phyloP scores from a whole-genome alignment of 2,888 invertebrate species.

The Metopia argyrocephala region DNA sequence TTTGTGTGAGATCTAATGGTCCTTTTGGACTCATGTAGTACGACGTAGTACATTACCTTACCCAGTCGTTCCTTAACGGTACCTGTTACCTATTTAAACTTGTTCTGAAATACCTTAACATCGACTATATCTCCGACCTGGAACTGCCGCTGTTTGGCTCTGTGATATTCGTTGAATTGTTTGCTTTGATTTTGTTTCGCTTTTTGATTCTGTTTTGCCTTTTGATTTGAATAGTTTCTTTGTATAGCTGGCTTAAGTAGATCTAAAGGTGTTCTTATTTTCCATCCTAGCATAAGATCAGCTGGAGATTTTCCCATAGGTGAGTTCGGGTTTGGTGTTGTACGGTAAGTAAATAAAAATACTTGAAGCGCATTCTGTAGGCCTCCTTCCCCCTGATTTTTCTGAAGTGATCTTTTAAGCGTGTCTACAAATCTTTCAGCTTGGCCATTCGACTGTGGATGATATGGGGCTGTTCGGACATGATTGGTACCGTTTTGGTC shows the following conservation, averaged over 20 bases:
- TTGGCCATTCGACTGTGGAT: too few relatives aligned
- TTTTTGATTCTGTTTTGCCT: background rate
- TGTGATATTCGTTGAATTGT: background rate
- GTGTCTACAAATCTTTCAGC: background rate
- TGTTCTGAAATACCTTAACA: background rate
- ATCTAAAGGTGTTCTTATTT: slow-evolving; percentile 9
- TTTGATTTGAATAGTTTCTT: background rate
- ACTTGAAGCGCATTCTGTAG: background rate
- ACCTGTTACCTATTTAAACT: background rate
- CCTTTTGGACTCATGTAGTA: background rate
- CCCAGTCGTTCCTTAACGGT: background rate
- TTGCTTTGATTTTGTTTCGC: slow-evolving; percentile 1
- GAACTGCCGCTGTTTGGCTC: background rate
- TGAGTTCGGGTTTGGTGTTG: background rate
- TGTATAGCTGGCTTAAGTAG: background rate
- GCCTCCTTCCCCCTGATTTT: slow-evolving; percentile 2
- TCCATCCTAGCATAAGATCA: slow-evolving; percentile 15
- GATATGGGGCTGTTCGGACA: too few relatives aligned
- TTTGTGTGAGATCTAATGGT: too few relatives aligned
- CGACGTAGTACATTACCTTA: background rate
- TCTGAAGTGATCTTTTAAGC: background rate
- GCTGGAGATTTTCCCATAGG: slow-evolving; percentile 10
- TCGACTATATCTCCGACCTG: background rate
- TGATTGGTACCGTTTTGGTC: too few relatives aligned
- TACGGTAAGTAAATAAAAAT: slow-evolving; percentile 16